Evolutionary conservation across 2,888 invertebrate species (phyloP), one percentile per base, ranked within the genome.

Genomic region (Drosophila percnosoma): DNA sequence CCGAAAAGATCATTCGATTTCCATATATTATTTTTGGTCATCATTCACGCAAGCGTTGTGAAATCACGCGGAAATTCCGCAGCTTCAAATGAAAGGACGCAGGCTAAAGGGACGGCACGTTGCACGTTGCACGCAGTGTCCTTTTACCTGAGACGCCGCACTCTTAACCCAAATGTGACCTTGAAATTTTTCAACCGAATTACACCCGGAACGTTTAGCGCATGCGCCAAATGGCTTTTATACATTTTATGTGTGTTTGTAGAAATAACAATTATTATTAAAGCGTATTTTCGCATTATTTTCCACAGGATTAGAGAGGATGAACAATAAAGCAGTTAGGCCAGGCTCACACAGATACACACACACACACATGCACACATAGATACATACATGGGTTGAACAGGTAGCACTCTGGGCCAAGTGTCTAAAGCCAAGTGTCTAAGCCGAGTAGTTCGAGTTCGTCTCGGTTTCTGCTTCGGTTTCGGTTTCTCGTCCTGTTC

Each of bases 161-260:
- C 68, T 71, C 75, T 73, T 69, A 87, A 66, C 87, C 83, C 75
- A 72, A 57, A 65, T 45, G 78, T 91, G 90, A 88, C 91, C 90
- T 91, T 91, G 88, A 91, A 83, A 82, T 40, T 57, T 71, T 90
- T 87, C 80, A 7, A 5, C 10, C 45, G 90, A 89, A 90, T 88
- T 87, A 78, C 82, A 87, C 83, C 80, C 78, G 72, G 65, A 80
- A 68, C 78, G 79, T 81, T 80, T 83, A 83, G 83, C 85, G 87
- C 87, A 85, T 82, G 88, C 83, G 87, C 86, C 88, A 90, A 89
- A 90, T 88, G 88, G 85, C 82, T 86, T 90, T 89, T 80, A 83
- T 82, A 80, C 77, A 88, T 86, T 81, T 82, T 15, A 2, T 51
- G 51, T 31, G 40, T 82, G 70, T 83, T 85, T 86, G 87, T 82